Evolutionary conservation across 2,113 vertebrate genomes (phyloP), one percentile per base, ranked within the genome.

Genomic region (Marmota flaviventris): DNA sequence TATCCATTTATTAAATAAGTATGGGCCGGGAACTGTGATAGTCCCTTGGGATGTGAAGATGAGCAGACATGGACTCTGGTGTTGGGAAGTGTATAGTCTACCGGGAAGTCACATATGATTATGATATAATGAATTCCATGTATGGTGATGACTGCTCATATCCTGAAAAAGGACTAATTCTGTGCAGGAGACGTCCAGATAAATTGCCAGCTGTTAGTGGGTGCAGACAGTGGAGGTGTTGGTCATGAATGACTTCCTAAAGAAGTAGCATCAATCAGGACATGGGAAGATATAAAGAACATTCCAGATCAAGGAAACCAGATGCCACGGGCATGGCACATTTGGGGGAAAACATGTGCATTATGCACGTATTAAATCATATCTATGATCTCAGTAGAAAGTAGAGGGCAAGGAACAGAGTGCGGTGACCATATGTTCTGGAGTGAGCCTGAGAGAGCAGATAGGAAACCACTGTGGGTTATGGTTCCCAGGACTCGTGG

Each of bases 241-340:
- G 16, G 70, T 96, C 63, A 84, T 48, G 16, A 85, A 42, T 91
- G 51, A 73, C 37, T 81, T 88, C 90, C 58, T 73, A 89, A 51
- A 77, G 82, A 61, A 67, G 18, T 76, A 25, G 24, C 61, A 56
- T 69, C 8, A 39, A 56, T 69, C 8, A 39, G 79, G 51, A 95
- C 51, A 29, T 37, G 63, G 65, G 63, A 72, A 81, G 34, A 67
- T 18, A 37, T 14, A 93, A 90, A 93, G n/a, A 12, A 56, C 29
- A 25, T 88, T 77, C 24, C 69, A 34, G 79, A 53, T 20, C 18
- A 79, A 70, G 42, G 27, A 48, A 75, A 29, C 53, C 42, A 14
- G 37, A 89, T 37, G 27, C 12, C 72, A 92, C 42, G 17, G 29
- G 22, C 56, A 39, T 84, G 85, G 48, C n/a, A 75, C 3, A 24